Base-by-base conservation (phyloP, 2,888 invertebrate genomes). In the Drosophila trichaetosa region DNA sequence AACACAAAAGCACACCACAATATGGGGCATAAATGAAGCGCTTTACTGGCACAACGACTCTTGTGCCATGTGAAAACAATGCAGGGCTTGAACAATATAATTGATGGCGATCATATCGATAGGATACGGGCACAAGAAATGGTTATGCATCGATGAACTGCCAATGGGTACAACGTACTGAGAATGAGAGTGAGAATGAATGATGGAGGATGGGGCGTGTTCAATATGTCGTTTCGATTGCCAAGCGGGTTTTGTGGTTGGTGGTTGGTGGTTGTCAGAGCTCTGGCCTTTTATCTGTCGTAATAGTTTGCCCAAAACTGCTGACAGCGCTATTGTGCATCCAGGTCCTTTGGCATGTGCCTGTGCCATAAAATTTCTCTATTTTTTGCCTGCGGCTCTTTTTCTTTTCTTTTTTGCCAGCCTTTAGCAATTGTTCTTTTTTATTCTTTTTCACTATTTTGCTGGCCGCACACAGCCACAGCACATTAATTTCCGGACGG, bases 401-500 rank as follows among this genome's bases (percentile, higher is more conserved):
- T 36, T 36, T 16, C 2, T 16, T 46, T 46, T 13, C 6, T 1
- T 46, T 40, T 16, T 24, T 69, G 71, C 70, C 64, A 52, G 60
- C 63, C 36, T 18, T 38, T 40, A 33, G 33, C 24, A 29, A 21
- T 36, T 40, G 56, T 69, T 0, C 10, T 64, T 66, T 51, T 60
- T 21, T n/a, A 10, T 8, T n/a, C 48, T 54, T 73, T 63, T 27
- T 49, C 8, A 33, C 53, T 36, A 66, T 67, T 79, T 68, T 72
- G 46, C 65, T 67, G 56, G 58, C 40, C 57, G 48, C 66, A 71
- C 67, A 57, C 60, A 77, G 80, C 78, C 83, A 80, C 83, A 83
- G 87, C 76, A 86, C 90, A 88, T 88, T 90, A 88, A 86, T 86
- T 86, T 86, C 85, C 90, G 90, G 67, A 72, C 78, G 90, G 90